Base-by-base conservation (phyloP, 2,888 invertebrate species). In the Drosophila multiciliata region DNA sequence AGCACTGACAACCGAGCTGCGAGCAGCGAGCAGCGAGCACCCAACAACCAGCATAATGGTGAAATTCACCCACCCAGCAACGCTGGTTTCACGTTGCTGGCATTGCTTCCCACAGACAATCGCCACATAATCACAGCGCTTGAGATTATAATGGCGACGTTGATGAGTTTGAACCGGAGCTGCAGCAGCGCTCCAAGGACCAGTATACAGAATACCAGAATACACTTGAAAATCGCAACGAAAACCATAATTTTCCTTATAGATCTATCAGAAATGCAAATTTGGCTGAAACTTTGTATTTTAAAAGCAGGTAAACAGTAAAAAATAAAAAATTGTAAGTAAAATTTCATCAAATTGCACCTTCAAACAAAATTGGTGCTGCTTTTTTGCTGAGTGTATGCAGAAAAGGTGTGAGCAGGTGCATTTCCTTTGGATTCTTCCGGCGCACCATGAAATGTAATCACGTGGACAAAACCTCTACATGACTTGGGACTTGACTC, bases 111-210 rank as follows among this genome's bases (percentile, higher is more conserved):
- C 73, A 73, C 70, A 65, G 78, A 73, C 81, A 86, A 86, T 83
- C 79, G 76, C 79, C 76, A 79, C 82, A 86, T 83, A 83, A 86
- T 83, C 81, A 83, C 81, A 79, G 63, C 72, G 79, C 82, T 81
- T 72, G 82, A 83, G 87, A 83, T 83, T 79, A 86, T 86, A 86
- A 83, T 83, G 59, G 76, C 83, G 75, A 86, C 83, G 83, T 80
- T 85, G 83, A 86, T 86, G 83, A 76, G 78, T 73, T 80, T 78
- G 62, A 73, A 66, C 75, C 71, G 52, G 54, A 68, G 71, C 59
- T 3, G 36, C 42, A n/a, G 0, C 45, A 45, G 45, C 23, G 45
- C 45, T 23, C 23, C 23, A 45, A 23, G 45, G 26, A 23, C 23
- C 23, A 45, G 29, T 6, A 29, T 29, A 29, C 29, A 26, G 5